Evolutionary conservation across 2,888 invertebrate genomes (phyloP).

Genomic region (Agrochola macilenta): DNA sequence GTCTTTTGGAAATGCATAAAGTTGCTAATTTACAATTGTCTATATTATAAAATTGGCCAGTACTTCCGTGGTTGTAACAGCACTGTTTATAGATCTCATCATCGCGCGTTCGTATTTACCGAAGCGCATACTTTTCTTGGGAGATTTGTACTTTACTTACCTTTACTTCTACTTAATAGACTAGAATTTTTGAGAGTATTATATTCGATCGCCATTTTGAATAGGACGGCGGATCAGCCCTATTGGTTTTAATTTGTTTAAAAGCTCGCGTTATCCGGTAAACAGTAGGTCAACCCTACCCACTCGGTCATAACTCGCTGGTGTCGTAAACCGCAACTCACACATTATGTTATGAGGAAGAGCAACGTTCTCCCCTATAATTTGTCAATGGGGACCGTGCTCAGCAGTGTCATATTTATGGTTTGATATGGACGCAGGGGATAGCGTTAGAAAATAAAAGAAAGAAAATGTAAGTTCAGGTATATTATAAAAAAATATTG

Average conservation of each 20-base stretch:
- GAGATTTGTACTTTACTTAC: background rate
- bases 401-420: background rate
- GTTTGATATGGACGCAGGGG: background rate
- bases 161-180: background rate
- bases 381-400: background rate
- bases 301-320: slow-evolving; percentile 11
- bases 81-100: background rate
- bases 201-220: background rate
- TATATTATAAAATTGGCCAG: background rate
- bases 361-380: background rate
- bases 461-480: too few relatives aligned
- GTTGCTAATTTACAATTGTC: background rate
- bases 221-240: slow-evolving; percentile 7
- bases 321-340: slow-evolving; percentile 12
- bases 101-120: background rate
- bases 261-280: slow-evolving; percentile 32
- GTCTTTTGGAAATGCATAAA: too few relatives aligned
- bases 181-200: background rate
- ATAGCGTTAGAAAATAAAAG: too few relatives aligned
- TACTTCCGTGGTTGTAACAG: background rate
- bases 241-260: slow-evolving; percentile 52
- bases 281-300: slow-evolving; percentile 53
- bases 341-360: slow-evolving; percentile 3
- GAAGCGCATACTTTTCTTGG: background rate
- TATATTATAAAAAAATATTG: too few relatives aligned